Evolutionary conservation across 2,113 vertebrate genomes (phyloP).

Genomic region (Geococcyx californianus): DNA sequence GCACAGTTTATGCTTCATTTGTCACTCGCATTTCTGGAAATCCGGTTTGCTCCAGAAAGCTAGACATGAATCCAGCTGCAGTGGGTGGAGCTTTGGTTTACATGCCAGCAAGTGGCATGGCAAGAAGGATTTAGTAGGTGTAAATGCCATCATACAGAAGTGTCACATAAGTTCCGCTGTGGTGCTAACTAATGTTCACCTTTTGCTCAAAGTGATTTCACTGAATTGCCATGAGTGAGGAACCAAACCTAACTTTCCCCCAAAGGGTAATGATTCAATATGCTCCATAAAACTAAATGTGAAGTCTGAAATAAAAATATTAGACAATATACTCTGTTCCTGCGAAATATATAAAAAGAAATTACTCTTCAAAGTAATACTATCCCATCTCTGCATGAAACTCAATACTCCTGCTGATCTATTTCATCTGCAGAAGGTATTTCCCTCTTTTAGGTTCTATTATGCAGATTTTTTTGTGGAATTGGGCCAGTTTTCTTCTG

Average conservation of each 20-base stretch:
- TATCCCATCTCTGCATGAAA: neutral
- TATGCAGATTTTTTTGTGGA: neutral
- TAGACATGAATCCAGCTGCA: constrained; percentile 20
- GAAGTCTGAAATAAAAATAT: constrained; percentile 39
- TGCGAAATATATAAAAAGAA: neutral
- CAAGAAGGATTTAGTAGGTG: neutral
- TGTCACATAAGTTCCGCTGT: neutral
- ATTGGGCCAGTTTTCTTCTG: neutral
- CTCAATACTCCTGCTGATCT: neutral
- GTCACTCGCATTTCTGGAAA: constrained; percentile 28
- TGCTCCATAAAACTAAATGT: constrained; percentile 32
- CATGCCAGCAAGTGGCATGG: rapidly evolving
- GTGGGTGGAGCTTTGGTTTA: constrained; percentile 7
- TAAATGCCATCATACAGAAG: neutral
- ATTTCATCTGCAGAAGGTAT: neutral
- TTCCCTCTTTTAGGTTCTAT: neutral
- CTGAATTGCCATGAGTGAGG: neutral
- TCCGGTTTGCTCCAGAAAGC: neutral
- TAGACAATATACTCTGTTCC: neutral
- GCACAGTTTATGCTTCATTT: neutral
- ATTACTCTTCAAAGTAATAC: neutral
- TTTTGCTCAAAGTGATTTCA: constrained; percentile 14
- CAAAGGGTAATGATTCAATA: neutral
- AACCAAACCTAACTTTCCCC: neutral
- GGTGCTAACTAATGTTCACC: neutral